Base-by-base conservation (phyloP, 2,113 vertebrate species). In the Cololabis saira region DNA sequence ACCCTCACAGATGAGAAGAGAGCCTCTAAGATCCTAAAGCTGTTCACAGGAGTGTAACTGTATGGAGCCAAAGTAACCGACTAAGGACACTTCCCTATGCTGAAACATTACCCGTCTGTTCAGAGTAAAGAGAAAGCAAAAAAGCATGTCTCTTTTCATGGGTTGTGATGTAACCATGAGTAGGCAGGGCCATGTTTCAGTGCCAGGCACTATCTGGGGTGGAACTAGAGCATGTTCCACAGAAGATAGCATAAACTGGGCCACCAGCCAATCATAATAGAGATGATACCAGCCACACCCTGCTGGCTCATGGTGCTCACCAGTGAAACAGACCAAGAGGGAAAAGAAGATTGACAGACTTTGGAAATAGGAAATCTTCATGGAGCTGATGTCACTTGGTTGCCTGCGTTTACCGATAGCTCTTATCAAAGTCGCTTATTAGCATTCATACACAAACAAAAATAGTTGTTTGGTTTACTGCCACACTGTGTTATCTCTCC, bases 131-230 rank as follows among this genome's bases (percentile, higher is more conserved):
- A 78, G 70, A 80, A 83, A 80, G 68, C 67, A 90, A 84, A 84
- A 50, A 87, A 62, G 80, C 79, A 71, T 74, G 74, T 56, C 80
- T 84, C 80, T 87, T 84, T 86, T 79, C 77, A 91, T 88, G 84
- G 66, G 84, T 61, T 40, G 76, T 93, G 92, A 93, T 89, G 92
- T 95, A 91, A 94, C 57, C 13, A 43, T 18, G 16, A 80, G 82
- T 84, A 62, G 90, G 90, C 62, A 62, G 87, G 81, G 82, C 67
- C 41, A 79, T 76, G 81, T 84, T 84, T 85, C 90, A 87, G 88
- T 92, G 89, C 92, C 94, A 94, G 93, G 92, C 94, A 90, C 92
- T 93, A 89, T 91, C 76, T 93, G 91, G 93, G 95, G 93, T 93
- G 94, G 95, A 93, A 94, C 93, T 91, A 89, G 89, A 89, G 90